Conservation (phyloP, 2,888 invertebrate species). For the Folsomia candida region DNA sequence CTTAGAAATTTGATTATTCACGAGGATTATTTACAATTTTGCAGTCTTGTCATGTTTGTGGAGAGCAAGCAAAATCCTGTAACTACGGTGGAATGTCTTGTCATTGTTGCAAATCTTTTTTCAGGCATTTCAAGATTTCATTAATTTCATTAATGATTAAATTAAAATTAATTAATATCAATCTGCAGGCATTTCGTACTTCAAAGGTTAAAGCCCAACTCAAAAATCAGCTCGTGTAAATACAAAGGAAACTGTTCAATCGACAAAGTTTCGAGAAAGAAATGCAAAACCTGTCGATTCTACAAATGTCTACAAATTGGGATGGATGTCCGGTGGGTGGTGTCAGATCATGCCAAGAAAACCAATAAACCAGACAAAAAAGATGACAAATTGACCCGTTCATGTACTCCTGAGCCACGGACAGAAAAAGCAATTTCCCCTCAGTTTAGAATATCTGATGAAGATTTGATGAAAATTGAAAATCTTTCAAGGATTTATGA, state of each 20-base stretch:
- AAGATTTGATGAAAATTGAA: not conserved
- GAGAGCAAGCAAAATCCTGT: not conserved
- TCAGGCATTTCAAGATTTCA: no score
- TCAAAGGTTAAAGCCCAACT: not conserved
- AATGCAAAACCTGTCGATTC: no score
- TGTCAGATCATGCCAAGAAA: not conserved
- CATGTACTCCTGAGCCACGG: no score
- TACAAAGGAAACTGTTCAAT: not conserved
- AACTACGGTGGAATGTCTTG: not conserved
- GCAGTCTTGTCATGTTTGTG: not conserved
- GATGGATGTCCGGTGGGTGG: not conserved
- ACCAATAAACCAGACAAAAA: not conserved
- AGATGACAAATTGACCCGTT: no score
- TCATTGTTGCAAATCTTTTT: not conserved
- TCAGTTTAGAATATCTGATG: no score
- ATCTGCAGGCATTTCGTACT: no score
- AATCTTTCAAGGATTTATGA: not conserved
- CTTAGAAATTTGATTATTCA: not conserved
- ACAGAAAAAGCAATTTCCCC: no score
- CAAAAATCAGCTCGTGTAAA: not conserved
- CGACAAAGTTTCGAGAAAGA: not conserved
- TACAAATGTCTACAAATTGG: not conserved
- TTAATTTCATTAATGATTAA: no score
- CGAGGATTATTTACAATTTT: not conserved
- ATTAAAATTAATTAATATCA: no score